Evolutionary conservation across 53 echinoderm and acorn worm genomes (phyloP).

Genomic region (Holothuria scabra): DNA sequence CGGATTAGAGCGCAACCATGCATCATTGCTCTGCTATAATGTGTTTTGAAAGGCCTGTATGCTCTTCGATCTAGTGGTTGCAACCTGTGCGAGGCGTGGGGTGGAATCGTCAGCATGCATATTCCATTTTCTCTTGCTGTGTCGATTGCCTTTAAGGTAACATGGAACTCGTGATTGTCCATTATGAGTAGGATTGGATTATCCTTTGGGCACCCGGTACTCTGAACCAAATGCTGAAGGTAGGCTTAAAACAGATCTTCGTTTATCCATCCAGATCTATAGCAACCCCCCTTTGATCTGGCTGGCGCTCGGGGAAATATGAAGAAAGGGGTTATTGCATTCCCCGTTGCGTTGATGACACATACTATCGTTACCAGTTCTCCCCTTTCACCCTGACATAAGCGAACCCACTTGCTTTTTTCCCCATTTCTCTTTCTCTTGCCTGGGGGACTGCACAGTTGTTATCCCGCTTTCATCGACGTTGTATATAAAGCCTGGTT

Average conservation of each 20-base stretch:
- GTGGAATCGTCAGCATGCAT: background rate
- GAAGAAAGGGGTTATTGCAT: slow-evolving; percentile 46
- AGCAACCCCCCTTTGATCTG: slow-evolving; percentile 44
- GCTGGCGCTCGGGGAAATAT: slow-evolving; percentile 54
- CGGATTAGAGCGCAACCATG: too few species aligned
- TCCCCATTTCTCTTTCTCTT: background rate
- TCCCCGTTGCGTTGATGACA: slow-evolving; percentile 37
- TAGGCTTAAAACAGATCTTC: slow-evolving; percentile 33
- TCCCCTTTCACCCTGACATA: slow-evolving; percentile 60
- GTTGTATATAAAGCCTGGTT: background rate
- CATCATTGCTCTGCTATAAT: background rate
- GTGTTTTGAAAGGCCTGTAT: background rate
- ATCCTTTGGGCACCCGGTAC: slow-evolving; percentile 17
- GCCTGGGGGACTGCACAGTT: slow-evolving; percentile 8
- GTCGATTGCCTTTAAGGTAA: background rate
- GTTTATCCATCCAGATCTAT: slow-evolving; percentile 64
- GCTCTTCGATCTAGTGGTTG: slow-evolving; percentile 11
- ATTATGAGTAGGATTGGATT: slow-evolving; percentile 23
- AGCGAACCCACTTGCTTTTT: slow-evolving; percentile 16
- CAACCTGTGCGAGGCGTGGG: background rate
- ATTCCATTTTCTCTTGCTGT: slow-evolving; percentile 7
- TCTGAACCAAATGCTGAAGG: slow-evolving; percentile 53
- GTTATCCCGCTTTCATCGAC: slow-evolving; percentile 1
- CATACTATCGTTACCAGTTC: slow-evolving; percentile 47
- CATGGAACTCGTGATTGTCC: slow-evolving; percentile 23